Evolutionary conservation across 2,113 vertebrate species (phyloP), one percentile per base, ranked within the genome.

Genomic region (Chunga burmeisteri): DNA sequence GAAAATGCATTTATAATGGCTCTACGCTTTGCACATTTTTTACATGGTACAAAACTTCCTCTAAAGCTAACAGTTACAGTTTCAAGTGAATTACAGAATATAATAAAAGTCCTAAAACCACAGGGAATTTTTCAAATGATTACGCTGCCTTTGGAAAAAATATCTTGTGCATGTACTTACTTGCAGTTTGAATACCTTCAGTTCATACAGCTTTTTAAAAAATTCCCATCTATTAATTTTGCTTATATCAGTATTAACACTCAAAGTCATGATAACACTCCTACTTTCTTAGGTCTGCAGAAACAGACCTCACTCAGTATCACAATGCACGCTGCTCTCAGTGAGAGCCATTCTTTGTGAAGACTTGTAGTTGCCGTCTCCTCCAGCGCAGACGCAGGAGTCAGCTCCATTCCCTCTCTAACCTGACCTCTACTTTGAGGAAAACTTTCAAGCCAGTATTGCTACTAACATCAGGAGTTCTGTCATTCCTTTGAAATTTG

Each of bases 211-310:
- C 13, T 61, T 75, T 84, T 18, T 36, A 63, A 79, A 63, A 40
- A 52, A 11, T 3, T 61, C 6, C 5, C 13, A 23, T 21, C 11
- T 68, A 49, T 36, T 68, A 3, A 14, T 90, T 86, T 63, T 72
- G 25, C 49, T 65, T 0, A 0, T 65, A 34, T 23, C 36, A 34
- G 23, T 42, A 52, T 47, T 30, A 61, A n/a, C 5, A 42, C 18
- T 79, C 36, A 78, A 61, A 9, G 46, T 46, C 32, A 50, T 6
- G 10, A 22, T 5, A 81, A 46, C 25, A 50, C 4, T 75, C 22
- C 38, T 80, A 6, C 36, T 38, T 80, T 11, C 40, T n/a, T 9
- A 38, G 44, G 15, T 36, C 3, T 65, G 44, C 74, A 80, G 71
- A 68, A 59, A 4, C 47, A 82, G 79, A 47, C 11, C 40, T 66